Evolutionary conservation across 2,113 vertebrate genomes (phyloP).

Genomic region (Hippoglossus stenolepis): DNA sequence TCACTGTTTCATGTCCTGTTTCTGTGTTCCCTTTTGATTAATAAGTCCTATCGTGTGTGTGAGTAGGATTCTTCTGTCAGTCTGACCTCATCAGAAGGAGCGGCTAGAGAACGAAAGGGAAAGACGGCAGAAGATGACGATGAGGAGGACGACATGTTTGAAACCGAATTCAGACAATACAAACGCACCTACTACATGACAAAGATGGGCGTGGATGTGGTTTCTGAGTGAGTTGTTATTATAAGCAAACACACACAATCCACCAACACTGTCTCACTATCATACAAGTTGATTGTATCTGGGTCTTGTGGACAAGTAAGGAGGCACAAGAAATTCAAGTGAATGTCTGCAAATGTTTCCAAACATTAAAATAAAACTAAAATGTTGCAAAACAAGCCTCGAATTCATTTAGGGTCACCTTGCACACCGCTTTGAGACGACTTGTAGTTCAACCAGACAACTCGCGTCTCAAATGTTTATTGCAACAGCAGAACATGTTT

Average conservation of each 20-base stretch:
- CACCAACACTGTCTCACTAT: not conserved
- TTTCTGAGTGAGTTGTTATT: conserved; percentile 92
- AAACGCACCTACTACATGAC: conserved; percentile 98
- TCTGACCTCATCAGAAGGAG: conserved; percentile 70
- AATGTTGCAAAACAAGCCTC: too few species aligned
- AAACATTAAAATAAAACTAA: too few species aligned
- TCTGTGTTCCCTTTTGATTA: not conserved
- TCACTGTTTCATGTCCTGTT: not conserved
- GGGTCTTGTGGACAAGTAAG: not conserved
- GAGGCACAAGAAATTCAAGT: not conserved
- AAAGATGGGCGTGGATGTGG: conserved; percentile 96
- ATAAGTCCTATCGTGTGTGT: not conserved
- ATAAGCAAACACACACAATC: not conserved
- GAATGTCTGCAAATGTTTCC: too few species aligned
- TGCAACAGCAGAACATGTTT: too few species aligned
- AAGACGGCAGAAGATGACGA: conserved; percentile 86
- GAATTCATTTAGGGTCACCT: too few species aligned
- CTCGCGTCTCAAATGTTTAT: too few species aligned
- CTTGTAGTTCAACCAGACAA: too few species aligned
- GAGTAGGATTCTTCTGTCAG: conserved; percentile 80
- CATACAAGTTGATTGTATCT: not conserved
- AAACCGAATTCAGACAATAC: conserved; percentile 97
- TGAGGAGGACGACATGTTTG: conserved; percentile 97
- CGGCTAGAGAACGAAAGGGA: conserved; percentile 78
- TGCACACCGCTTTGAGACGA: too few species aligned